Evolutionary conservation across 1,140 invertebrate species (phyloP).

Genomic region (Drosophila dunni): DNA sequence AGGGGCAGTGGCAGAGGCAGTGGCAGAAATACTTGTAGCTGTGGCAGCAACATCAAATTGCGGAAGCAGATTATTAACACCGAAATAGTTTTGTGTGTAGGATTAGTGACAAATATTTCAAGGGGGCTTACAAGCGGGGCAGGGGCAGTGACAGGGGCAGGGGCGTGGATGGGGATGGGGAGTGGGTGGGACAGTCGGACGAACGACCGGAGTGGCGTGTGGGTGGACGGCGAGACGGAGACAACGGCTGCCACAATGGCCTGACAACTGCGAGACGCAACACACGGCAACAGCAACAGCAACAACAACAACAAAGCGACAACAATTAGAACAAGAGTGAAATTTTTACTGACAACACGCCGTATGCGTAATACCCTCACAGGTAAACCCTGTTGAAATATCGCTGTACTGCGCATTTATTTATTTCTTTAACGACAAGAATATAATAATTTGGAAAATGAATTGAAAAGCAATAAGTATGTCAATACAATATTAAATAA

Average conservation of each 20-base stretch:
- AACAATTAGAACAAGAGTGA: background rate
- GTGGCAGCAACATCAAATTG: constrained; percentile 22
- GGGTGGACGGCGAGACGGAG: constrained; percentile 29
- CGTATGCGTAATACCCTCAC: background rate
- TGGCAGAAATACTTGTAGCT: constrained; percentile 6
- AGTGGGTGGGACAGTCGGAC: background rate
- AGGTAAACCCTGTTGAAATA: background rate
- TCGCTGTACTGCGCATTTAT: no score
- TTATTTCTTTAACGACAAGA: no score
- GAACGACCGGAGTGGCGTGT: constrained; percentile 23
- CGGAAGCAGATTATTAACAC: constrained; percentile 65
- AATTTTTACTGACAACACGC: background rate
- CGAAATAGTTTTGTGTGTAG: constrained; percentile 72
- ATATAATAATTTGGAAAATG: background rate
- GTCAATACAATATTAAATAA: no score
- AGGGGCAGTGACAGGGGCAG: constrained; percentile 2
- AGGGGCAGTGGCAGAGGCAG: no score
- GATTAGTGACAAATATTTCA: constrained; percentile 73
- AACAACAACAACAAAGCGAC: background rate
- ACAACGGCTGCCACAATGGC: constrained; percentile 22
- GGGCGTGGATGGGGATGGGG: constrained; percentile 1
- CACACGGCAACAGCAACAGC: constrained; percentile 3
- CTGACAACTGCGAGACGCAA: constrained; percentile 5
- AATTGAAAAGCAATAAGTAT: no score
- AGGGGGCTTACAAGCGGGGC: constrained; percentile 4